Conservation (phyloP, 2,797 vertebrate species). For the Sebastes umbrosus region DNA sequence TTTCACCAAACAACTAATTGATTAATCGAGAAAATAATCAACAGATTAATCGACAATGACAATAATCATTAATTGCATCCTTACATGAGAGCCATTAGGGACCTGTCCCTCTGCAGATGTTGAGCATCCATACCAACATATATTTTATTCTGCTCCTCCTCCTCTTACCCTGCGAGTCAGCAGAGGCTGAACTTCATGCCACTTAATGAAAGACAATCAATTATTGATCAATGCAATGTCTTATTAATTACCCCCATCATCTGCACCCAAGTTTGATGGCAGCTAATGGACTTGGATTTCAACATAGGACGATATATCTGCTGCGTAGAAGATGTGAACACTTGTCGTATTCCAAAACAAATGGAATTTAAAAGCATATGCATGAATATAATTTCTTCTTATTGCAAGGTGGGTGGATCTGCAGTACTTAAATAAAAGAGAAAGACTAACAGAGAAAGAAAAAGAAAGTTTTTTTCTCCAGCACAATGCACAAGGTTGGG, state of each 20-base stretch:
- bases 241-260: slow-evolving; percentile 67
- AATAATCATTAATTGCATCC: too few species aligned
- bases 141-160: slow-evolving; percentile 14
- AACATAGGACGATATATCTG: slow-evolving; percentile 19
- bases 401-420: not conserved
- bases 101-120: not conserved
- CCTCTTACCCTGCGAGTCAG: slow-evolving; percentile 10
- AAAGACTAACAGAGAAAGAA: slow-evolving; percentile 6
- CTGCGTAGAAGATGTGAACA: slow-evolving; percentile 13
- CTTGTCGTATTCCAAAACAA: slow-evolving; percentile 5
- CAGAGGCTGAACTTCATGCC: slow-evolving; percentile 34
- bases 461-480: slow-evolving; percentile 8
- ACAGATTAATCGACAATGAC: too few species aligned
- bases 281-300: slow-evolving; percentile 49
- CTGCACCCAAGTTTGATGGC: slow-evolving; percentile 43
- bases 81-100: not conserved
- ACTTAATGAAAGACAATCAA: slow-evolving; percentile 64
- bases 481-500: slow-evolving; percentile 39
- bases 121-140: not conserved
- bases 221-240: slow-evolving; percentile 68
- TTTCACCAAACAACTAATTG: too few species aligned
- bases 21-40: too few species aligned
- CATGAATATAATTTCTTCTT: not conserved
- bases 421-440: not conserved
- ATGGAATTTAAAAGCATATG: slow-evolving; percentile 3